phyloP scores from a whole-genome alignment of 2,797 vertebrate genomes.

The Syngnathus rostellatus region DNA sequence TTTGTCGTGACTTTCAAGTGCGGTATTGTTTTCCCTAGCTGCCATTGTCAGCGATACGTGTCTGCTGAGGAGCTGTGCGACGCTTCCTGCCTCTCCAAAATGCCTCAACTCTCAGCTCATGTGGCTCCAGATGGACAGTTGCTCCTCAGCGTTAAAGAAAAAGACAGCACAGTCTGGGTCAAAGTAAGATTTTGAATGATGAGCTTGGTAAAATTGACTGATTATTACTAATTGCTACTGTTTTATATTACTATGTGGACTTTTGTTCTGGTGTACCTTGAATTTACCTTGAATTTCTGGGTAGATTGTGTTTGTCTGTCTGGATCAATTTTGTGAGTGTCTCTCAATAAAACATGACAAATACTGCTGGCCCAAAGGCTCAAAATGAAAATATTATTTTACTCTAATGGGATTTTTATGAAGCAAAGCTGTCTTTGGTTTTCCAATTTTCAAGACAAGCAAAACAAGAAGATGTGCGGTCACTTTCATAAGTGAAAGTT shows the following conservation, averaged over 20 bases:
- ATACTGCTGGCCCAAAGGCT: background rate
- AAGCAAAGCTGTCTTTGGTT: background rate
- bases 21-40: conserved; percentile 58
- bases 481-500: background rate
- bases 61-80: conserved; percentile 86
- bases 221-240: background rate
- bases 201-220: background rate
- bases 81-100: conserved; percentile 69
- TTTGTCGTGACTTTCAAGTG: background rate
- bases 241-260: background rate
- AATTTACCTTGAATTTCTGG: background rate
- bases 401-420: background rate
- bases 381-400: background rate
- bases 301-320: background rate
- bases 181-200: conserved; percentile 31
- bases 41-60: conserved; percentile 77
- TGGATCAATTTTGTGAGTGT: background rate
- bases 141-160: conserved; percentile 60
- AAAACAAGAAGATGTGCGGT: background rate
- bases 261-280: background rate
- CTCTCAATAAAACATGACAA: background rate
- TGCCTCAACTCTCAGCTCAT: conserved; percentile 69
- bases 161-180: conserved; percentile 51
- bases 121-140: conserved; percentile 65
- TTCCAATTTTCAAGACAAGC: background rate